Evolutionary conservation across 2,113 vertebrate species (phyloP).

Genomic region (Aythya baeri): DNA sequence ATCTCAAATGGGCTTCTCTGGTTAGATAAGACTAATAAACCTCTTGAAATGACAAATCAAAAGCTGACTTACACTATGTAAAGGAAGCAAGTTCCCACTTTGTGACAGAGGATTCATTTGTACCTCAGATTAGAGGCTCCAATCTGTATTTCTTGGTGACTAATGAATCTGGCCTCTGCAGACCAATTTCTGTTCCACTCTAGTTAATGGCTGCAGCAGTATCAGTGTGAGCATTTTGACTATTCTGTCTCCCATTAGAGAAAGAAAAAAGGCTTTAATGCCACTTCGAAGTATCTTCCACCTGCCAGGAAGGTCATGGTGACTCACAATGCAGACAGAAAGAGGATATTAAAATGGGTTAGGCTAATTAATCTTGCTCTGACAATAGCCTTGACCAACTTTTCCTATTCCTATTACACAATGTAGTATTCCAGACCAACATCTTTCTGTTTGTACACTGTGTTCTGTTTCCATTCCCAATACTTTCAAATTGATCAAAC

Average conservation of each 20-base stretch:
- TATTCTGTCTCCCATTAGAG: slow-evolving; percentile 80
- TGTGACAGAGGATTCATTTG: slow-evolving; percentile 81
- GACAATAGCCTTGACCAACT: slow-evolving; percentile 72
- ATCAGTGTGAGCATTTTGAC: slow-evolving; percentile 75
- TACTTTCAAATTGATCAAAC: slow-evolving; percentile 69
- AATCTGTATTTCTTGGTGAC: slow-evolving; percentile 78
- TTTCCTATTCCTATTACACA: slow-evolving; percentile 61
- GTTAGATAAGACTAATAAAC: slow-evolving; percentile 79
- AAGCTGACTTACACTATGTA: slow-evolving; percentile 77
- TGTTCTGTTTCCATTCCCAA: slow-evolving; percentile 46
- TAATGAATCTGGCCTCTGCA: slow-evolving; percentile 83
- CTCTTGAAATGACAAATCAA: slow-evolving; percentile 77
- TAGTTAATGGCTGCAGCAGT: slow-evolving; percentile 74
- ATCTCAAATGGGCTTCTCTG: slow-evolving; percentile 69
- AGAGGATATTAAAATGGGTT: slow-evolving; percentile 88
- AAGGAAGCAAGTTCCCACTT: slow-evolving; percentile 75
- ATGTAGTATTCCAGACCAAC: slow-evolving; percentile 23
- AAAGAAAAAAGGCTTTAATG: slow-evolving; percentile 65
- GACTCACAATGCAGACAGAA: slow-evolving; percentile 76
- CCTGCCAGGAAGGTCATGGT: slow-evolving; percentile 81
- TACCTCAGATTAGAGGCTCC: slow-evolving; percentile 81
- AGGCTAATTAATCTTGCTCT: slow-evolving; percentile 85
- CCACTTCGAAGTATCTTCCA: slow-evolving; percentile 80
- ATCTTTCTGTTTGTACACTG: slow-evolving; percentile 62
- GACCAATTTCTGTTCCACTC: slow-evolving; percentile 79